Percentiles rank a stretch among this genome's conserved stretches.
Evolutionary conservation across 2,797 vertebrate genomes (phyloP).

Genomic region (Takifugu rubripes): DNA sequence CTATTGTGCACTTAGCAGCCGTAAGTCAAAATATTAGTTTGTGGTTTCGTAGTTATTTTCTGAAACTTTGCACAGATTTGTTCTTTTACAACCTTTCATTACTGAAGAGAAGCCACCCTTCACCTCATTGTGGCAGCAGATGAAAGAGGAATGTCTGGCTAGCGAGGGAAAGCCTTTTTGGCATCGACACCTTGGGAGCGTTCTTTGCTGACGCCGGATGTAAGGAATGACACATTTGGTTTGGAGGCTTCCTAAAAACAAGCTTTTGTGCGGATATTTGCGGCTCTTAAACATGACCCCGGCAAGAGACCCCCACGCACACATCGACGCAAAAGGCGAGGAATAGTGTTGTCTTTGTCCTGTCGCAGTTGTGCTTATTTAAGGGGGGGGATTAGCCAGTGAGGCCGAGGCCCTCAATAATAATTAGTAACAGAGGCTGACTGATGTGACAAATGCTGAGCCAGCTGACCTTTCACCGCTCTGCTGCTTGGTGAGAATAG

Average conservation of each 20-base stretch:
- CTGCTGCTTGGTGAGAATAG: constrained; percentile 37
- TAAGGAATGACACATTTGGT: constrained; percentile 12
- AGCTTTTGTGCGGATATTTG: constrained; percentile 35
- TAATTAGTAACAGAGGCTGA: constrained; percentile 71
- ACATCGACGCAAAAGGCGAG: constrained; percentile 26
- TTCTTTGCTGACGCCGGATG: constrained; percentile 11
- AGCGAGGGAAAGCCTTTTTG: constrained; percentile 21
- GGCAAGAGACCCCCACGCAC: constrained; percentile 17
- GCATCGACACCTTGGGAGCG: constrained; percentile 1
- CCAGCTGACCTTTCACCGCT: constrained; percentile 63
- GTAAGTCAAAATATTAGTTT: constrained; percentile 18
- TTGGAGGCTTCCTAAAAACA: constrained; percentile 11
- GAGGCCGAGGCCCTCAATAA: constrained; percentile 56
- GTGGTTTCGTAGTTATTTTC: neutral
- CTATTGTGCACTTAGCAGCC: constrained; percentile 9
- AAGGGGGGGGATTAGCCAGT: constrained; percentile 47
- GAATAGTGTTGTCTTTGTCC: constrained; percentile 68
- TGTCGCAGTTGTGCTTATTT: constrained; percentile 66
- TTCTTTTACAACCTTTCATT: constrained; percentile 30
- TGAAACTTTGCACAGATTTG: constrained; percentile 14
- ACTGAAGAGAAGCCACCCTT: constrained; percentile 12
- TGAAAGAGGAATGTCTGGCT: constrained; percentile 24
- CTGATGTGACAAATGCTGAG: constrained; percentile 60
- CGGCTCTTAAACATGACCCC: constrained; percentile 38
- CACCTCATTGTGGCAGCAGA: constrained; percentile 23